Conservation (phyloP, 2,888 invertebrate genomes). For the Dermolepida albohirtum region DNA sequence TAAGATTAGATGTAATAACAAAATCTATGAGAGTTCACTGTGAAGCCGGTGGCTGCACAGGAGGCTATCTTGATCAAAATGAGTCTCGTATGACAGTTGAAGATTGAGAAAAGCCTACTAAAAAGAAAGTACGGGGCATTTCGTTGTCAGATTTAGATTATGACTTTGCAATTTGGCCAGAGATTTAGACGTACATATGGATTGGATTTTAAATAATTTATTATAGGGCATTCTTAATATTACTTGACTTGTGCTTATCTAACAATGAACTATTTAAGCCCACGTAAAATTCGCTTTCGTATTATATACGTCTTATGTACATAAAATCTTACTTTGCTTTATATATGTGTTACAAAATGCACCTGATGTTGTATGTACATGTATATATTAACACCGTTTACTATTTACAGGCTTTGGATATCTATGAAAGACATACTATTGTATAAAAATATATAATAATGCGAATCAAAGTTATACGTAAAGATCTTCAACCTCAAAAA, state of each 20-base stretch:
- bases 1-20: slow-evolving; percentile 45
- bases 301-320: background rate
- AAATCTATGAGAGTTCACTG: slow-evolving; percentile 53
- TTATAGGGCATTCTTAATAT: slow-evolving; percentile 21
- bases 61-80: slow-evolving; percentile 55
- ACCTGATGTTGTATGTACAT: too few relatives aligned
- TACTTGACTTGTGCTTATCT: slow-evolving; percentile 7
- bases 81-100: slow-evolving; percentile 52
- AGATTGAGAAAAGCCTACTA: slow-evolving; percentile 49
- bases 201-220: slow-evolving; percentile 27
- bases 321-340: background rate
- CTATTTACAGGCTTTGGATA: too few relatives aligned
- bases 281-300: background rate
- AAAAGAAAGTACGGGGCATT: slow-evolving; percentile 43
- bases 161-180: slow-evolving; percentile 55
- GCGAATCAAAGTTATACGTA: too few relatives aligned
- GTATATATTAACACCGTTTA: too few relatives aligned
- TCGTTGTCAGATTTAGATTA: slow-evolving; percentile 58
- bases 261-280: too few relatives aligned
- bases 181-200: background rate
- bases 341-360: too few relatives aligned
- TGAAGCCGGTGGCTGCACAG: slow-evolving; percentile 52
- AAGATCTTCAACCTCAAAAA: too few relatives aligned
- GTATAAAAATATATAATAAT: too few relatives aligned
- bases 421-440: too few relatives aligned